phyloP scores from a whole-genome alignment of 2,888 invertebrate genomes.

The Drosophila nr. fundita region DNA sequence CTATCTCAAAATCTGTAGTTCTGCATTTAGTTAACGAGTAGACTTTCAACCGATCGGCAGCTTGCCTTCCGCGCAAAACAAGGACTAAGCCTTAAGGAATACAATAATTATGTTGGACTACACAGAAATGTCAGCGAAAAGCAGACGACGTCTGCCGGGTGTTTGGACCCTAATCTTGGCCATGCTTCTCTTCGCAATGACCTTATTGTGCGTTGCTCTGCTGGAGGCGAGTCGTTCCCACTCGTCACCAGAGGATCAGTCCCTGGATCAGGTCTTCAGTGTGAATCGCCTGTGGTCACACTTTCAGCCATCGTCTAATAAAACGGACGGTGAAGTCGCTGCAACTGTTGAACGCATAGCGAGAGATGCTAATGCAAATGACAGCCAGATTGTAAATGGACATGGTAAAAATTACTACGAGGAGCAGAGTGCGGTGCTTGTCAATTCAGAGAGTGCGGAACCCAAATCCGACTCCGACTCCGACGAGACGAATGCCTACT shows the following conservation, averaged over 20 bases:
- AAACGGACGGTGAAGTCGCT: conserved; percentile 27
- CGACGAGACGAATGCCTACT: conserved; percentile 55
- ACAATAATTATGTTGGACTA: conserved; percentile 55
- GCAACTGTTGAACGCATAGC: conserved; percentile 68
- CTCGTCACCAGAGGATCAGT: neutral
- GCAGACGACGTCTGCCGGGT: conserved; percentile 33
- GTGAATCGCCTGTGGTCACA: conserved; percentile 61
- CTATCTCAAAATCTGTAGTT: conserved; percentile 37
- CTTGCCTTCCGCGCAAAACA: conserved; percentile 15
- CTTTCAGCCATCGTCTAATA: conserved; percentile 33
- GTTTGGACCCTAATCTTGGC: conserved; percentile 57
- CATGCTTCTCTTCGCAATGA: conserved; percentile 52
- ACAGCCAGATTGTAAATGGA: conserved; percentile 12
- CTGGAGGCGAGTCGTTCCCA: conserved; percentile 44
- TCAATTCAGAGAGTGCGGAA: conserved; percentile 52
- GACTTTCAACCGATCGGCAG: conserved; percentile 54
- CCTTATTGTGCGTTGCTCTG: conserved; percentile 52
- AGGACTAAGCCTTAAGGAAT: conserved; percentile 28
- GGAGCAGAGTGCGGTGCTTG: conserved; percentile 68
- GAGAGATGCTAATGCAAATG: conserved; percentile 44
- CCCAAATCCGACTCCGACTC: conserved; percentile 53
- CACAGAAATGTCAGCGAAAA: conserved; percentile 60
- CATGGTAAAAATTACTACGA: conserved; percentile 62
- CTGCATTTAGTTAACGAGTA: conserved; percentile 53
- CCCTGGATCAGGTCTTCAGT: conserved; percentile 42